These are phyloP conservation scores for Oscarella lobularis DNA, from an alignment of 37 sponge, comb jelly and placozoan species.

Conservation along the genomic window DNA sequence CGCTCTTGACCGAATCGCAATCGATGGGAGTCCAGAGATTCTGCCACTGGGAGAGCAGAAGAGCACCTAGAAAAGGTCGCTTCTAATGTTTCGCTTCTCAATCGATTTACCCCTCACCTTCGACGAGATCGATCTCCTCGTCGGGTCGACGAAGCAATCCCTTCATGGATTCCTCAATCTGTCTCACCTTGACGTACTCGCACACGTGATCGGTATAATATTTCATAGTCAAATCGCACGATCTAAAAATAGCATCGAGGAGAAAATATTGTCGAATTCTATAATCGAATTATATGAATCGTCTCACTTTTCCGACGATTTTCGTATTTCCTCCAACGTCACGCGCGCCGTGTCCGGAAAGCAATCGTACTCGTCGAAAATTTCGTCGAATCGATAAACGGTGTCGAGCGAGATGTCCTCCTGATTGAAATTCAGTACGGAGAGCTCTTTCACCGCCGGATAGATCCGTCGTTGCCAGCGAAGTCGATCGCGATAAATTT, in stretches of 20 bases:
- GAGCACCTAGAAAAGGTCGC: slow-evolving; percentile 18
- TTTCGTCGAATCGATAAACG: background rate
- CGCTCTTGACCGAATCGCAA: background rate
- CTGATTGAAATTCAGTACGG: background rate
- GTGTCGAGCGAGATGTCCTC: background rate
- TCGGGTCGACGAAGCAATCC: slow-evolving; percentile 11
- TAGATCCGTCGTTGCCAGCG: background rate
- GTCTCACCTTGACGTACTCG: background rate
- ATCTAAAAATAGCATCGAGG: too few relatives aligned
- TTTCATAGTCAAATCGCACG: background rate
- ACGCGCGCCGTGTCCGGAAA: background rate
- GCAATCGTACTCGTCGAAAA: background rate
- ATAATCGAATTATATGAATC: too few relatives aligned
- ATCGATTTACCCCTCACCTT: slow-evolving; percentile 14
- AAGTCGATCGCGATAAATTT: background rate
- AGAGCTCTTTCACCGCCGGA: background rate
- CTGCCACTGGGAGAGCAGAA: slow-evolving; percentile 30
- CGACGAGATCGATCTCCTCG: slow-evolving; percentile 11
- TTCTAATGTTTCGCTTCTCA: background rate
- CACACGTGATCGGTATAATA: background rate
- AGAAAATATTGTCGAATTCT: too few relatives aligned
- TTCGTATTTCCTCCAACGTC: background rate
- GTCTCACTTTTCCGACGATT: background rate
- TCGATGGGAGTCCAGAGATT: background rate
- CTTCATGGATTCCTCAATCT: slow-evolving; percentile 5